Percentiles rank a stretch among this genome's conserved stretches.
These are phyloP conservation scores for Cenopis cana DNA, from an alignment of 2,888 invertebrate species.

Conservation along the genomic window DNA sequence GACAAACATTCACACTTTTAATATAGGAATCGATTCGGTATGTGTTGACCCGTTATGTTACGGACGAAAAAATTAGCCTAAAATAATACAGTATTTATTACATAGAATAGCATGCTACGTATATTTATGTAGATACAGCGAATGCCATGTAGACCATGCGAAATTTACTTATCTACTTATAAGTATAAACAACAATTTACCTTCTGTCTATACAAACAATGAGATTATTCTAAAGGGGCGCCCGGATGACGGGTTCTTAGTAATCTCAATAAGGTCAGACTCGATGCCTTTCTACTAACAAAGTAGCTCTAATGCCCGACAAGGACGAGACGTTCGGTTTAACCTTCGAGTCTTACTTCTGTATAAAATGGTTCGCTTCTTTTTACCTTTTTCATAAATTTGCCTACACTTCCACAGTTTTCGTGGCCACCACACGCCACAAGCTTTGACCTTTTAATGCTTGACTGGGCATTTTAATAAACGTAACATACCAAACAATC, in stretches of 20 bases:
- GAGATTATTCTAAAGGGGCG: not conserved
- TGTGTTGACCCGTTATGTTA: too few relatives aligned
- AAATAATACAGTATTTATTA: too few relatives aligned
- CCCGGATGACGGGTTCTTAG: not conserved
- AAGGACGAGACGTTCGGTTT: not conserved
- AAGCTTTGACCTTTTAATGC: constrained; percentile 40
- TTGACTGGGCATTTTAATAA: constrained; percentile 39
- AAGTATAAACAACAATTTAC: not conserved
- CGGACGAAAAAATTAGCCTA: too few relatives aligned
- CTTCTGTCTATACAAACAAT: not conserved
- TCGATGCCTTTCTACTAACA: not conserved
- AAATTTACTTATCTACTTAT: not conserved
- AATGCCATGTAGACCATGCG: too few relatives aligned
- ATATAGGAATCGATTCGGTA: too few relatives aligned
- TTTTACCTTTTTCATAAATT: not conserved
- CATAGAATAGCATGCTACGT: too few relatives aligned
- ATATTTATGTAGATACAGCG: too few relatives aligned
- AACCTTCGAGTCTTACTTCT: constrained; percentile 5
- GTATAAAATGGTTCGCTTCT: not conserved
- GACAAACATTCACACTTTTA: too few relatives aligned
- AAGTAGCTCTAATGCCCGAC: not conserved
- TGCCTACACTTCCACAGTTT: constrained; percentile 8
- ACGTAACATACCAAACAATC: constrained; percentile 39
- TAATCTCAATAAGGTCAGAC: not conserved
- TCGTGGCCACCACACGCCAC: constrained; percentile 24